phyloP scores from a whole-genome alignment of 2,888 invertebrate genomes.

The Psylliodes chrysocephalus region DNA sequence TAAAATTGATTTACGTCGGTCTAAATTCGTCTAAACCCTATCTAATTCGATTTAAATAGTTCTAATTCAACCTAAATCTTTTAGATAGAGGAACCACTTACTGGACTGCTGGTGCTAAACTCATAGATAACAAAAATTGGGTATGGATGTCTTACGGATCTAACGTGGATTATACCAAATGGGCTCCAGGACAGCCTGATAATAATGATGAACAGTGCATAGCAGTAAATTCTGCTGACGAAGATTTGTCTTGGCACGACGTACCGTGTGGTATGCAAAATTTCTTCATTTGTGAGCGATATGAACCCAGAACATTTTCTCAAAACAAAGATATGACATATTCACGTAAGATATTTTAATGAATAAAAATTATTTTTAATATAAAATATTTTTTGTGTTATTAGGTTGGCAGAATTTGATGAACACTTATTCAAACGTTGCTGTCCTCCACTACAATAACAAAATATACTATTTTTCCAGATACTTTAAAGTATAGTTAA shows the following conservation, averaged over 20 bases:
- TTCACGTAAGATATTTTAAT: slow-evolving; percentile 4
- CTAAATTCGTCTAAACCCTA: too few relatives aligned
- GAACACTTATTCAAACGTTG: too few relatives aligned
- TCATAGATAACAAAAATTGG: slow-evolving; percentile 14
- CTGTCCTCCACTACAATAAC: too few relatives aligned
- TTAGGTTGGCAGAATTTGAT: too few relatives aligned
- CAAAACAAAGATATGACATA: neutral
- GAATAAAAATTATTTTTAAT: too few relatives aligned
- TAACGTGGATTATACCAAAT: neutral
- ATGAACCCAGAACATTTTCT: neutral
- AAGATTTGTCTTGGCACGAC: slow-evolving; percentile 13
- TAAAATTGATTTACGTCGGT: too few relatives aligned
- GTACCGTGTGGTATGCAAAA: neutral
- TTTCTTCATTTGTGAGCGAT: slow-evolving; percentile 20
- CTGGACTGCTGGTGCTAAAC: slow-evolving; percentile 9
- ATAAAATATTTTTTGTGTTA: too few relatives aligned
- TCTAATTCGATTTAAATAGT: too few relatives aligned
- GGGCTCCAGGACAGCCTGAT: slow-evolving; percentile 6
- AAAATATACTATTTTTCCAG: too few relatives aligned
- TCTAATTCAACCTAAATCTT: too few relatives aligned
- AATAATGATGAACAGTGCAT: neutral
- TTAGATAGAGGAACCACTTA: neutral
- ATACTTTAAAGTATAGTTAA: too few relatives aligned
- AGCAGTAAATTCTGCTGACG: neutral
- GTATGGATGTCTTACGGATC: slow-evolving; percentile 12